A percentile compares a stretch with the other conserved stretches of the same genome.
Conservation (phyloP, 2,888 invertebrate species). For the Sarcophaga caerulescens region DNA sequence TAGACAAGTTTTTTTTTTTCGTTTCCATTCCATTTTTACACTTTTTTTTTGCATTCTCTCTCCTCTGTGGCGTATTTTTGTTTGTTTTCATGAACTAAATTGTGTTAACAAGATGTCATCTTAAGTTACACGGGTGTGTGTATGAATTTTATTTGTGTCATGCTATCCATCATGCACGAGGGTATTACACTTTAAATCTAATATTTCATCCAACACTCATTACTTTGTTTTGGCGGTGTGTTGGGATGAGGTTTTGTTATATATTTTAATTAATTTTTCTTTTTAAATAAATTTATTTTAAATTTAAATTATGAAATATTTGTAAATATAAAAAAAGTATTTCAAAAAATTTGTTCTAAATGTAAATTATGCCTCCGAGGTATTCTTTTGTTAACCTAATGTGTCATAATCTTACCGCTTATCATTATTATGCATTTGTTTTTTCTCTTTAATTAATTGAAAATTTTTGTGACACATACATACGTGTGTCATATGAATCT, state of each 20-base stretch:
- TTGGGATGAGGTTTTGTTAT: not conserved
- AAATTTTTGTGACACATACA: not conserved
- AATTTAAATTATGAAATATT: no score
- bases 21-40: not conserved
- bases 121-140: constrained; percentile 8
- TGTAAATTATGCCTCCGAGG: no score
- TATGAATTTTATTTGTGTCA: not conserved
- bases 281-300: not conserved
- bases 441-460: not conserved
- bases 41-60: not conserved
- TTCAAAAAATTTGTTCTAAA: no score
- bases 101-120: constrained; percentile 38
- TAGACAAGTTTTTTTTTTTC: constrained; percentile 1
- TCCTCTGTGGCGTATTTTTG: not conserved
- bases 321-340: no score
- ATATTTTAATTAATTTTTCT: not conserved
- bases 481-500: not conserved
- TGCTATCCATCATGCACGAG: not conserved
- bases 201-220: constrained; percentile 21
- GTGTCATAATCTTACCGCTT: no score
- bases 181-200: not conserved
- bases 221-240: not conserved
- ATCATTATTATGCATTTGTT: no score
- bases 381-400: no score
- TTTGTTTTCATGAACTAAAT: not conserved